Evolutionary conservation across 1,140 invertebrate genomes (phyloP), one percentile per base, ranked within the genome.

Genomic region (Rhopalosiphum padi): DNA sequence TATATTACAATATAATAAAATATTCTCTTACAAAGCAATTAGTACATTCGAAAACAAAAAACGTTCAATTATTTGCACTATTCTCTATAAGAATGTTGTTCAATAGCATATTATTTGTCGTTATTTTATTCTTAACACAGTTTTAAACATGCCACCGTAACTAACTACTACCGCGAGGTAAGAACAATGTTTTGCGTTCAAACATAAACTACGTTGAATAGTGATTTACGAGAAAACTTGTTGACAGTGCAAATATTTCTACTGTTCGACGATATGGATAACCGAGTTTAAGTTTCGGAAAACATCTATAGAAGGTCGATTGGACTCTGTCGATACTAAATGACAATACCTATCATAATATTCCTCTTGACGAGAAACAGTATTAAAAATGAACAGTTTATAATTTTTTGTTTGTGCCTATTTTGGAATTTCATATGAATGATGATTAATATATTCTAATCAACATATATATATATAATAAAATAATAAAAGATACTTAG

Each of bases 211-310:
- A 30, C 30, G 60, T 18, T 18, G 11, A 87, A 15, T 87, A 48
- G 30, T 87, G 86, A 87, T 87, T 87, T 87, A 87, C 30, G n/a
- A 87, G 86, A 48, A 87, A 87, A 87, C 43, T 87, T 87, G 25
- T 48, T 87, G 86, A 87, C 30, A 48, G 43, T n/a, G 51, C 46
- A 37, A 37, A 83, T 83, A 83, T 83, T 83, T 83, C 77, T 83
- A 23, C 21, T 41, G 77, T 83, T 83, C 7, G 77, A 83, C 7
- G 77, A 37, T 83, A 83, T 37, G 35, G n/a, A 83, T 83, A 37
- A 23, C 77, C 35, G 2, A 83, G 22, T 8, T 82, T 83, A 83
- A 23, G 35, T 41, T 37, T 83, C 6, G 9, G 8, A 83, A 22
- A 37, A 35, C 35, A 37, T 83, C 21, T 41, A 83, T 37, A 37